phyloP scores from a whole-genome alignment of 2,888 invertebrate genomes.

The Lobophora halterata region DNA sequence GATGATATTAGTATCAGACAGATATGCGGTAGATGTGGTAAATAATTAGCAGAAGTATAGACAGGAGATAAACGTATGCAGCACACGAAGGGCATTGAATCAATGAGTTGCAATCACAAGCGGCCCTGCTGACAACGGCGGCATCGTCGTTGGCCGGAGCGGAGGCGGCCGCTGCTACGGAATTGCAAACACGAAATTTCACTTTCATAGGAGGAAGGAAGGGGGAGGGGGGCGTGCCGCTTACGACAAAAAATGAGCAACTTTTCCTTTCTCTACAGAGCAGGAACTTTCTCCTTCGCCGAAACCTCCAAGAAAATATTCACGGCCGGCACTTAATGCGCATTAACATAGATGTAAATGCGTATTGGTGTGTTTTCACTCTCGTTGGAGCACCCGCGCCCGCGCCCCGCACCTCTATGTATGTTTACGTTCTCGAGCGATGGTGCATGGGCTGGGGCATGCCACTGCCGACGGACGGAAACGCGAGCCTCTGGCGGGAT shows the following conservation, averaged over 20 bases:
- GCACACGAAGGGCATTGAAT: too few relatives aligned
- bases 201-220: conserved; percentile 54
- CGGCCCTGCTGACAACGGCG: too few relatives aligned
- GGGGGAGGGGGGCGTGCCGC: conserved; percentile 39
- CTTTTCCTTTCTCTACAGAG: conserved; percentile 78
- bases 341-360: conserved; percentile 42
- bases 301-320: conserved; percentile 60
- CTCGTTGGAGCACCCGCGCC: conserved; percentile 26
- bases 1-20: too few relatives aligned
- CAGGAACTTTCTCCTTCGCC: conserved; percentile 74
- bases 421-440: conserved; percentile 3
- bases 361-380: conserved; percentile 41
- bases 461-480: too few relatives aligned
- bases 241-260: conserved; percentile 70
- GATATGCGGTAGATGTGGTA: too few relatives aligned
- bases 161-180: not conserved
- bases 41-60: too few relatives aligned
- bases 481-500: too few relatives aligned
- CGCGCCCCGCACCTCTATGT: conserved; percentile 1
- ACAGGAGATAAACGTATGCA: too few relatives aligned
- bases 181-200: conserved; percentile 48
- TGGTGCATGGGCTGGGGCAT: too few relatives aligned
- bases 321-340: conserved; percentile 35
- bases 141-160: conserved; percentile 3
- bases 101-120: too few relatives aligned